These are phyloP conservation scores for Arge pagana DNA, from an alignment of 2,888 invertebrate species.

Conservation along the genomic window DNA sequence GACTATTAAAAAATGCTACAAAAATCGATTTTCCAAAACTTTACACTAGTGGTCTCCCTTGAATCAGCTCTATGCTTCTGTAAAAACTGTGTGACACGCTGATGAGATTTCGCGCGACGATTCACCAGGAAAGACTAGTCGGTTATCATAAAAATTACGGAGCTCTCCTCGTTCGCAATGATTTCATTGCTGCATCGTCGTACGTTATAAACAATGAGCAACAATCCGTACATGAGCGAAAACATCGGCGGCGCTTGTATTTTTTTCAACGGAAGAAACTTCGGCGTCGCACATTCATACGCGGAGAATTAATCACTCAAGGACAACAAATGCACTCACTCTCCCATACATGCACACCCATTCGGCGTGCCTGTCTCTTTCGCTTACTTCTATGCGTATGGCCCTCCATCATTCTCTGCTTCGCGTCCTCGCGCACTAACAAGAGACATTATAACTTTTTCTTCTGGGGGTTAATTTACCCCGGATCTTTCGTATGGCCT, in stretches of 20 bases:
- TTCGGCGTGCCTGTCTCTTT: too few relatives aligned
- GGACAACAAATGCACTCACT: background rate
- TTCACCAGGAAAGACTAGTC: too few relatives aligned
- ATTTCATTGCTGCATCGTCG: background rate
- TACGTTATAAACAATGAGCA: background rate
- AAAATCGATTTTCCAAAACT: too few relatives aligned
- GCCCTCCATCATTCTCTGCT: constrained; percentile 8
- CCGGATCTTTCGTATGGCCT: constrained; percentile 18
- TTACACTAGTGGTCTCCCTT: too few relatives aligned
- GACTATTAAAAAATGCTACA: too few relatives aligned
- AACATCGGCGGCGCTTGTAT: too few relatives aligned
- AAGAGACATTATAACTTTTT: constrained; percentile 56
- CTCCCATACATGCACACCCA: too few relatives aligned
- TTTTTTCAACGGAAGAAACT: background rate
- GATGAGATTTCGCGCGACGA: too few relatives aligned
- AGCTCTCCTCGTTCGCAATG: background rate
- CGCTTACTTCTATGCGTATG: background rate
- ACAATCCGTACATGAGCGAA: constrained; percentile 27
- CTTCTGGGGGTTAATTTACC: constrained; percentile 51
- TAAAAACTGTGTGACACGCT: too few relatives aligned
- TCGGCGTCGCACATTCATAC: background rate
- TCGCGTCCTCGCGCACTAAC: constrained; percentile 33
- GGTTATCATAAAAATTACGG: constrained; percentile 22
- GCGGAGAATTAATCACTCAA: background rate
- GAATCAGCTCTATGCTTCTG: too few relatives aligned